Conservation (phyloP, 2,888 invertebrate species). For the Mesochorus sp. region DNA sequence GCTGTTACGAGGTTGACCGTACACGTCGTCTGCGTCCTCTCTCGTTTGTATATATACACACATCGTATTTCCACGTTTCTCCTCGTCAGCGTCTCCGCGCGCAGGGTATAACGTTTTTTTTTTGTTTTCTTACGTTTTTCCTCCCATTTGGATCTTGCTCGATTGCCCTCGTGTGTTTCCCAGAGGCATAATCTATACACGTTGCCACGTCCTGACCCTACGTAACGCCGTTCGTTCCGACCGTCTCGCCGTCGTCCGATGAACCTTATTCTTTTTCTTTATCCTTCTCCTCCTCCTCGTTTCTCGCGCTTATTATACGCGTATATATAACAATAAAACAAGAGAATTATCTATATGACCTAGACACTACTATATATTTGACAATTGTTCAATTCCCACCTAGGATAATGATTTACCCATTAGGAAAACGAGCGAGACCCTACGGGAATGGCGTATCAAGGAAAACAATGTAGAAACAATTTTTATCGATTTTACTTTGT, state of each 20-base stretch:
- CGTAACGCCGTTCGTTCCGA: slow-evolving; percentile 50
- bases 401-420: slow-evolving; percentile 12
- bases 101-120: slow-evolving; percentile 16
- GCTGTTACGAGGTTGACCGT: slow-evolving; percentile 54
- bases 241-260: slow-evolving; percentile 5
- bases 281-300: slow-evolving; percentile 31
- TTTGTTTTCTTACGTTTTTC: slow-evolving; percentile 9
- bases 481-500: no score
- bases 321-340: no score
- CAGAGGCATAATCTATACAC: slow-evolving; percentile 57
- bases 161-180: slow-evolving; percentile 58
- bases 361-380: slow-evolving; percentile 16
- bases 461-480: no score
- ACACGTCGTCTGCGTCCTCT: slow-evolving; percentile 31
- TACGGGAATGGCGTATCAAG: no score
- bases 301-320: slow-evolving; percentile 5
- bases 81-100: background rate
- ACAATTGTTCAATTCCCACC: slow-evolving; percentile 8
- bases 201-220: slow-evolving; percentile 64
- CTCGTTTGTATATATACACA: background rate
- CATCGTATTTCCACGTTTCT: slow-evolving; percentile 42
- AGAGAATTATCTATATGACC: background rate
- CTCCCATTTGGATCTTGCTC: slow-evolving; percentile 7
- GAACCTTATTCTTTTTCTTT: slow-evolving; percentile 17
- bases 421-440: background rate